Evolutionary conservation across 2,797 vertebrate genomes (phyloP).

Genomic region (Falco rusticolus): DNA sequence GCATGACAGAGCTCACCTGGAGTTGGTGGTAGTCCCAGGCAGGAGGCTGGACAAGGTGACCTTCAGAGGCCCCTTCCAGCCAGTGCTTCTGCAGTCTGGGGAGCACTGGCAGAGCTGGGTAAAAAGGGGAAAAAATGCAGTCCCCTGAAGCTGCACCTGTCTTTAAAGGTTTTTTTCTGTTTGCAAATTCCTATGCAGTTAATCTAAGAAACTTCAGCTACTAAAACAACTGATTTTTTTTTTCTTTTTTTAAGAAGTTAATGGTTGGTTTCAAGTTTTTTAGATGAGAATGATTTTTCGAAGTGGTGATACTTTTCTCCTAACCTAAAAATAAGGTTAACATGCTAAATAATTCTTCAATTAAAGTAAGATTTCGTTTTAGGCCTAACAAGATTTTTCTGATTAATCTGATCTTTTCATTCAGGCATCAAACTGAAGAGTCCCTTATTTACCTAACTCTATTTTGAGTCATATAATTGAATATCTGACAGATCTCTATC

Average conservation of each 20-base stretch:
- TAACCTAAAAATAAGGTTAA: not conserved
- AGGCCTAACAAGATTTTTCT: not conserved
- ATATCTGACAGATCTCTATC: not conserved
- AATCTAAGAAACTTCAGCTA: not conserved
- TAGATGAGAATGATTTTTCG: not conserved
- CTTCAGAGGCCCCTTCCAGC: not conserved
- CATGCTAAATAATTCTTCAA: not conserved
- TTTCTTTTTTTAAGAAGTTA: not conserved
- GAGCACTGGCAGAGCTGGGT: not conserved
- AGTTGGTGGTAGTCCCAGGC: not conserved
- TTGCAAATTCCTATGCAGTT: not conserved
- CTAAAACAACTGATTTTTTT: not conserved
- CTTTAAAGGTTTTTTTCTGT: not conserved
- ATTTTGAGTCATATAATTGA: conserved; percentile 8
- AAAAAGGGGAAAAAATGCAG: not conserved
- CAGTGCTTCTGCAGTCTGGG: not conserved
- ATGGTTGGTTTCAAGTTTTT: not conserved
- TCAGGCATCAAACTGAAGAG: not conserved
- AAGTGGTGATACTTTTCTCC: not conserved
- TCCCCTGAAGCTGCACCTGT: not conserved
- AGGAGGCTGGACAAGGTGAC: not conserved
- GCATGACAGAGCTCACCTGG: not conserved
- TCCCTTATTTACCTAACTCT: not conserved
- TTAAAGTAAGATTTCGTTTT: conserved; percentile 7
- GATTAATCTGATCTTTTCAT: not conserved